Conservation (phyloP, 2,888 invertebrate species). For the Drosophila multiciliata region DNA sequence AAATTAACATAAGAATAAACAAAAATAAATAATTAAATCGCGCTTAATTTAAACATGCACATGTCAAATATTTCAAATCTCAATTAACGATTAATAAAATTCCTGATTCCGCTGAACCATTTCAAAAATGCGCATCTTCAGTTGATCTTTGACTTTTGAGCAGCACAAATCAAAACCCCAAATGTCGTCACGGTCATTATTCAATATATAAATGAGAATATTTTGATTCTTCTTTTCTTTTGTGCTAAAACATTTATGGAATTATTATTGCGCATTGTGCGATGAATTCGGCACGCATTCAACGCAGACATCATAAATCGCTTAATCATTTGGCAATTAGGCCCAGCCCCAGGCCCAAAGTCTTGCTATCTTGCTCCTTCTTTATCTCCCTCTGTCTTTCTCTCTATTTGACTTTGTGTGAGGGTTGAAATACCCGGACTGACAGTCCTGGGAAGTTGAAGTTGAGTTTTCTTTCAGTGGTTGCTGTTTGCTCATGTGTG, state of each 20-base stretch:
- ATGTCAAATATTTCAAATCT: background rate
- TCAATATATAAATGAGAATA: conserved; percentile 3
- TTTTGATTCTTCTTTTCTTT: conserved; percentile 41
- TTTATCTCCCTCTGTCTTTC: background rate
- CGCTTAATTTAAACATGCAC: background rate
- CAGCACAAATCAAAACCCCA: conserved; percentile 26
- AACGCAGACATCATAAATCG: conserved; percentile 84
- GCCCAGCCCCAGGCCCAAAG: conserved; percentile 59
- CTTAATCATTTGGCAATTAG: conserved; percentile 85
- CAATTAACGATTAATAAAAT: conserved; percentile 7
- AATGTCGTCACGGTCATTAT: conserved; percentile 48
- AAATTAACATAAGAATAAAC: too few species aligned
- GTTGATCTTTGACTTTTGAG: conserved; percentile 53
- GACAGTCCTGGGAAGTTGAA: conserved; percentile 54
- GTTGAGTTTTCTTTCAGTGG: conserved; percentile 36
- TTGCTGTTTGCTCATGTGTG: conserved; percentile 82
- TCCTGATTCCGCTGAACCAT: conserved; percentile 14
- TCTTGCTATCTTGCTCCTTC: background rate
- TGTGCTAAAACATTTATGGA: conserved; percentile 75
- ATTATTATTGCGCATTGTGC: conserved; percentile 71
- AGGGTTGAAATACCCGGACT: conserved; percentile 54
- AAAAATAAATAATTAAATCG: too few species aligned
- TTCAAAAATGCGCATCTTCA: conserved; percentile 28
- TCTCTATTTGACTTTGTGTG: conserved; percentile 10
- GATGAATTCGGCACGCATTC: conserved; percentile 70